Evolutionary conservation across 1,140 invertebrate genomes (phyloP).

Genomic region (Drosophila albomicans): DNA sequence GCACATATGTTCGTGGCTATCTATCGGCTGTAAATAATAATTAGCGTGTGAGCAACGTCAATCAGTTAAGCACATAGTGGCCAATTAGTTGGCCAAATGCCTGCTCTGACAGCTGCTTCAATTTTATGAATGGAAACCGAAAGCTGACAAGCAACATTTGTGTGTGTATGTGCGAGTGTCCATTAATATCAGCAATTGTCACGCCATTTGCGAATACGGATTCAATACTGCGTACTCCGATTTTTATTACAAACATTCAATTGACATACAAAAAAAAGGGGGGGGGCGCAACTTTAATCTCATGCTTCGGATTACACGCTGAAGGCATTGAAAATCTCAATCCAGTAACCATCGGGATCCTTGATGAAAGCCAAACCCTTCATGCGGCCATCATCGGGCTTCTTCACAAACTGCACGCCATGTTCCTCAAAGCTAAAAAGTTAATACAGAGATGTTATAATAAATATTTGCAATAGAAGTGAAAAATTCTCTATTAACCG

Average conservation of each 20-base stretch:
- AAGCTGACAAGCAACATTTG: not conserved
- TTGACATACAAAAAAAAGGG: not conserved
- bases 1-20: not conserved
- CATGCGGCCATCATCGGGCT: conserved; percentile 96
- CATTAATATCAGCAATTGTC: conserved; percentile 24
- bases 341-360: conserved; percentile 98
- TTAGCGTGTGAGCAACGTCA: conserved; percentile 74
- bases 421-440: conserved; percentile 90
- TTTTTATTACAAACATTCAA: conserved; percentile 19
- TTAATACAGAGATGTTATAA: not conserved
- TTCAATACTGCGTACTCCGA: conserved; percentile 15
- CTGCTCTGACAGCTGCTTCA: conserved; percentile 38
- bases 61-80: conserved; percentile 59
- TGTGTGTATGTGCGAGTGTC: not conserved
- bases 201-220: conserved; percentile 30
- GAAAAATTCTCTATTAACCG: conserved; percentile 79
- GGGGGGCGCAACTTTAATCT: conserved; percentile 18
- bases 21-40: conserved; percentile 73
- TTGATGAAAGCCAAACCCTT: conserved; percentile 97
- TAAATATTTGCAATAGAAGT: not conserved
- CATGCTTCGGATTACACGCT: conserved; percentile 85
- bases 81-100: conserved; percentile 25
- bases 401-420: conserved; percentile 95
- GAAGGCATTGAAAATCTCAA: conserved; percentile 94
- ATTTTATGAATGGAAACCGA: conserved; percentile 39